Percentiles rank a stretch among this genome's conserved stretches.
These are phyloP conservation scores for Eulimnadia texana DNA, from an alignment of 1,140 invertebrate species.

Conservation along the genomic window DNA sequence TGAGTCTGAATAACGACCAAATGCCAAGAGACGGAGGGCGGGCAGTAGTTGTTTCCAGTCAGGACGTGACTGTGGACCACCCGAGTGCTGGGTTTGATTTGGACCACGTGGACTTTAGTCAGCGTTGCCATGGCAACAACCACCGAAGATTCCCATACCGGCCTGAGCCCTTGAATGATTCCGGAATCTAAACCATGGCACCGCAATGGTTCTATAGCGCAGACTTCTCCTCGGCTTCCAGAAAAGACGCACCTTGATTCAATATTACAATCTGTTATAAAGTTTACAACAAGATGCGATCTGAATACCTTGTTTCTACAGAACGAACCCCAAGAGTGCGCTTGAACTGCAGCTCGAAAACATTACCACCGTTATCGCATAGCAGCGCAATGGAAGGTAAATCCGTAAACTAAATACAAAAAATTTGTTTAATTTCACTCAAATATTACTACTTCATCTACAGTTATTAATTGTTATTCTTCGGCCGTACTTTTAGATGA, in stretches of 20 bases:
- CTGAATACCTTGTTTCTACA: conserved; percentile 58
- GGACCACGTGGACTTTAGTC: conserved; percentile 61
- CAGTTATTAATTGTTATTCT: neutral
- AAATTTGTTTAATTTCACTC: too few species aligned
- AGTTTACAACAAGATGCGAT: too few species aligned
- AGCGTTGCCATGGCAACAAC: conserved; percentile 84
- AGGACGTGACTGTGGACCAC: conserved; percentile 50
- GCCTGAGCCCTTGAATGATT: conserved; percentile 43
- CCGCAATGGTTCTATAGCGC: conserved; percentile 67
- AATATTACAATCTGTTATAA: conserved; percentile 80
- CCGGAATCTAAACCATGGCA: conserved; percentile 42
- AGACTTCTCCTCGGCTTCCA: conserved; percentile 82
- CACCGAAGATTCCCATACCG: conserved; percentile 40
- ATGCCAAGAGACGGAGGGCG: conserved; percentile 82
- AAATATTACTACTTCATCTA: neutral
- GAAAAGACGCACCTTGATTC: conserved; percentile 35
- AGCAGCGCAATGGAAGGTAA: conserved; percentile 60
- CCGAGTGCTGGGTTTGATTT: conserved; percentile 54
- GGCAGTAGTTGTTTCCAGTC: conserved; percentile 32
- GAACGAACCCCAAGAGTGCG: conserved; percentile 73
- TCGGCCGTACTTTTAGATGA: conserved; percentile 62
- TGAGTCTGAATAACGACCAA: conserved; percentile 68
- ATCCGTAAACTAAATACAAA: conserved; percentile 49
- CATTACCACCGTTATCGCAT: conserved; percentile 91
- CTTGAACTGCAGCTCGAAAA: conserved; percentile 86